phyloP scores from a whole-genome alignment of 2,113 vertebrate species.

The Cebus imitator region DNA sequence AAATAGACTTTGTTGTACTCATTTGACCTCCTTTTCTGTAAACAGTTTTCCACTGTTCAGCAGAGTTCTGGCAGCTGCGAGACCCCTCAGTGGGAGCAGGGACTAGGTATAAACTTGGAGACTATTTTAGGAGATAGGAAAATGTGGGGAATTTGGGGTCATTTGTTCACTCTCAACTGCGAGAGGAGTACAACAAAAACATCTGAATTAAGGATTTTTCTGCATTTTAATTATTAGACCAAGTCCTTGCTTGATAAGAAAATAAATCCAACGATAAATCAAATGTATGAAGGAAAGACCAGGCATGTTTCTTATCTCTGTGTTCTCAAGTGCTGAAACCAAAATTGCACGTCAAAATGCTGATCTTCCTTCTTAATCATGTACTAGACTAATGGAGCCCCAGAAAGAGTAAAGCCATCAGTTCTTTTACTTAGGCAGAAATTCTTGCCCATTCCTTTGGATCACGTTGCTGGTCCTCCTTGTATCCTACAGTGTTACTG shows the following conservation, averaged over 20 bases:
- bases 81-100: slow-evolving; percentile 7
- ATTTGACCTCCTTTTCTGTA: slow-evolving; percentile 57
- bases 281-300: neutral
- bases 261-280: slow-evolving; percentile 46
- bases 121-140: slow-evolving; percentile 48
- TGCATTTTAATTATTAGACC: slow-evolving; percentile 54
- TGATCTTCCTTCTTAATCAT: slow-evolving; percentile 6
- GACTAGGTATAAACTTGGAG: slow-evolving; percentile 18
- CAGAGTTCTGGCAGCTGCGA: slow-evolving; percentile 59
- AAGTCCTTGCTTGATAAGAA: slow-evolving; percentile 50
- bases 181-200: neutral
- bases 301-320: slow-evolving; percentile 35
- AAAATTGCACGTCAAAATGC: neutral
- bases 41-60: slow-evolving; percentile 44
- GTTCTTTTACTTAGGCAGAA: neutral
- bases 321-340: neutral
- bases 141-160: slow-evolving; percentile 43
- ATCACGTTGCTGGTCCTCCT: neutral
- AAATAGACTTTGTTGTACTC: slow-evolving; percentile 43
- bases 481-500: neutral
- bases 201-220: slow-evolving; percentile 39
- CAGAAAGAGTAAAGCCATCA: neutral
- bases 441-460: neutral
- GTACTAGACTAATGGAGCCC: neutral
- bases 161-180: neutral